phyloP scores from a whole-genome alignment of 2,888 invertebrate species.

The Lypha dubia region DNA sequence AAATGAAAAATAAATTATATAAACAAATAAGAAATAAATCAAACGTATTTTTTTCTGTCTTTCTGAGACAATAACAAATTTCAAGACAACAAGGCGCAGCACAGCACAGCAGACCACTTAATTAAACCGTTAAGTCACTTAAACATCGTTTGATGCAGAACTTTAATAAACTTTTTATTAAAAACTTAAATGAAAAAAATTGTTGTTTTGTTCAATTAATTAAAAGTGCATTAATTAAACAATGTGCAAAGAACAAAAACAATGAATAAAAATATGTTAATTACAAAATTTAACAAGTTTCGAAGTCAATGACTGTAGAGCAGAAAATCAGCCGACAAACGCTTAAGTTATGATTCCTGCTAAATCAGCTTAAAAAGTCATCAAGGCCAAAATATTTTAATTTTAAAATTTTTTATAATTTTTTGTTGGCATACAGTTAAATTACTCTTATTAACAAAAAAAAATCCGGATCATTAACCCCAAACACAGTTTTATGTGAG shows the following conservation, averaged over 20 bases:
- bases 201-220: background rate
- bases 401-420: background rate
- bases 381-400: background rate
- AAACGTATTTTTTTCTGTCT: background rate
- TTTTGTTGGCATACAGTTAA: background rate
- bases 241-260: background rate
- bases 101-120: background rate
- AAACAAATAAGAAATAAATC: too few species aligned
- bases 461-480: background rate
- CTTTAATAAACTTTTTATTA: background rate
- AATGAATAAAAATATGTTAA: constrained; percentile 18
- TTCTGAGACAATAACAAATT: background rate
- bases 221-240: constrained; percentile 39
- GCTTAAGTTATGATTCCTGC: constrained; percentile 7
- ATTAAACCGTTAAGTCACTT: background rate
- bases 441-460: constrained; percentile 29
- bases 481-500: background rate
- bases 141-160: background rate
- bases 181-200: background rate
- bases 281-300: constrained; percentile 49
- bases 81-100: background rate
- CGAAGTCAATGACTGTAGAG: constrained; percentile 56
- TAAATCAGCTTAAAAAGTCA: background rate
- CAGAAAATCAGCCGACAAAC: constrained; percentile 15
- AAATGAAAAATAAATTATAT: too few species aligned